phyloP scores from a whole-genome alignment of 1,140 invertebrate species.

The Drosophila rhopaloa region DNA sequence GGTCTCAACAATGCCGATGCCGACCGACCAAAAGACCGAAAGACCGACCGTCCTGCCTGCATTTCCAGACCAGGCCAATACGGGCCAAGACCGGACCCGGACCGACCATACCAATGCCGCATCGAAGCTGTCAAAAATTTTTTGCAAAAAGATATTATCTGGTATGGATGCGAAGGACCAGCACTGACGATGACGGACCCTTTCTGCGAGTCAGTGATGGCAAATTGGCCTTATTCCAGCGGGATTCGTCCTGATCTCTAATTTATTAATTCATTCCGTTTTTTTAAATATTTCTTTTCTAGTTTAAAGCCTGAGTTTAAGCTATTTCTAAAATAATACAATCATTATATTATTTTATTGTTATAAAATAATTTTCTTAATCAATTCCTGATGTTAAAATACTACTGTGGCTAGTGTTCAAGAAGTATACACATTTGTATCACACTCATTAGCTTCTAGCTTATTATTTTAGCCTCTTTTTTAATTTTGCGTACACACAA shows the following conservation, averaged over 20 bases:
- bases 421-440: too few relatives aligned
- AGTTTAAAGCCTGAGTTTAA: too few relatives aligned
- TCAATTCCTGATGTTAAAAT: too few relatives aligned
- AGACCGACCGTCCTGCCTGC: slow-evolving; percentile 7
- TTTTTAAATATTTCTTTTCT: too few relatives aligned
- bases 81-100: not conserved
- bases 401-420: too few relatives aligned
- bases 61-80: slow-evolving; percentile 17
- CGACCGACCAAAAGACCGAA: not conserved
- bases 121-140: slow-evolving; percentile 82
- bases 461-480: too few relatives aligned
- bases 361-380: too few relatives aligned
- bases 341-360: too few relatives aligned
- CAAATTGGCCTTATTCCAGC: not conserved
- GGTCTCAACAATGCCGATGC: slow-evolving; percentile 38
- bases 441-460: too few relatives aligned
- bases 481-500: too few relatives aligned
- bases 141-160: slow-evolving; percentile 82
- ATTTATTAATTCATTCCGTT: too few relatives aligned
- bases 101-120: slow-evolving; percentile 30
- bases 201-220: slow-evolving; percentile 14
- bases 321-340: too few relatives aligned
- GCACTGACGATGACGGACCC: slow-evolving; percentile 22
- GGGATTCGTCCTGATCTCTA: not conserved
- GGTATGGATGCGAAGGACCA: slow-evolving; percentile 39